Conservation (phyloP, 2,888 invertebrate genomes). For the Dastarcus helophoroides region DNA sequence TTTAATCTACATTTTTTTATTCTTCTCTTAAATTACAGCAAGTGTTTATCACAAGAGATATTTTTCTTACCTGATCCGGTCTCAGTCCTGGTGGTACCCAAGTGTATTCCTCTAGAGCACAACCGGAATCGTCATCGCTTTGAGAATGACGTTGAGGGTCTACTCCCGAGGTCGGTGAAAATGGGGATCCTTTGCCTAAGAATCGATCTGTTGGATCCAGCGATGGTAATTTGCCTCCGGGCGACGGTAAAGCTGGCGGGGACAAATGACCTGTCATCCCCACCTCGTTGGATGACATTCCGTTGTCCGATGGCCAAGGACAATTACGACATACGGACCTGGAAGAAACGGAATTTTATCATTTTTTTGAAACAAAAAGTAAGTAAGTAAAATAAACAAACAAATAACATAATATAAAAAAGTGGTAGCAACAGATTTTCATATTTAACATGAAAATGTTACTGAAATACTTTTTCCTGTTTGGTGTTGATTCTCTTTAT, state of each 20-base stretch:
- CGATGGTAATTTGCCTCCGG: constrained; percentile 35
- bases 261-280: constrained; percentile 34
- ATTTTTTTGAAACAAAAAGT: no score
- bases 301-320: constrained; percentile 53
- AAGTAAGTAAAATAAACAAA: no score
- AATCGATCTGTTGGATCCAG: constrained; percentile 43
- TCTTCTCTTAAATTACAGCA: no score
- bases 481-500: no score
- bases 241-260: constrained; percentile 32
- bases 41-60: no score
- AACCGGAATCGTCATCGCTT: constrained; percentile 95
- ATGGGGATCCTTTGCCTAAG: constrained; percentile 47
- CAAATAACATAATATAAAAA: no score
- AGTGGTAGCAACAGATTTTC: no score
- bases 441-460: no score
- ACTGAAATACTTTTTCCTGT: no score
- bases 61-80: constrained; percentile 94
- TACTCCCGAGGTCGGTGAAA: constrained; percentile 41
- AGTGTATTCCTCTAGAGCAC: constrained; percentile 94
- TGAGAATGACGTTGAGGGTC: constrained; percentile 80
- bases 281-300: constrained; percentile 39
- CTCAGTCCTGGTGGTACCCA: constrained; percentile 95
- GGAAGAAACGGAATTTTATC: constrained; percentile 37
- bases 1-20: no score
- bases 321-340: constrained; percentile 78